Conservation (phyloP, 2,113 vertebrate species). For the Spermophilus dauricus region DNA sequence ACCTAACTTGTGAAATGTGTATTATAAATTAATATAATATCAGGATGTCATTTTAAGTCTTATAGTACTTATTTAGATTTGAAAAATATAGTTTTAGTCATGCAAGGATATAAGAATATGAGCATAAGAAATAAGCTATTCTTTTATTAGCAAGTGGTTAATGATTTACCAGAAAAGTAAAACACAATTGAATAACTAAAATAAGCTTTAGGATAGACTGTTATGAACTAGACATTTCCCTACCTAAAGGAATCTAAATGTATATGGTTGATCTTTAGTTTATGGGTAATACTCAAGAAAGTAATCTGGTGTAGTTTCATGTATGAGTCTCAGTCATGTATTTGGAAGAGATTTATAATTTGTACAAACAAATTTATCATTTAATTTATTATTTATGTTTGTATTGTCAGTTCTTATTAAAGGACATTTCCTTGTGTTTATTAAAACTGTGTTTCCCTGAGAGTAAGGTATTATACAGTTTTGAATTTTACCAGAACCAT, state of each 20-base stretch:
- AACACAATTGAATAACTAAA: not conserved
- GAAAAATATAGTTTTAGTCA: not conserved
- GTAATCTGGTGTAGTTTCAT: not conserved
- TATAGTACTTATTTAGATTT: not conserved
- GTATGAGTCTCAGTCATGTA: not conserved
- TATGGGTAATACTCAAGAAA: not conserved
- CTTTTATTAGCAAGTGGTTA: not conserved
- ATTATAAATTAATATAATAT: not conserved
- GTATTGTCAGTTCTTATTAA: not conserved
- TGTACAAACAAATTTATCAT: not conserved
- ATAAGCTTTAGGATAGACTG: not conserved
- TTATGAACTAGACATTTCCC: not conserved
- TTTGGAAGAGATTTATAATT: not conserved
- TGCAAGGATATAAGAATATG: not conserved
- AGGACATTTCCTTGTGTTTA: not conserved
- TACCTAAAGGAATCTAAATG: not conserved
- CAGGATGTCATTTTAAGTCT: not conserved
- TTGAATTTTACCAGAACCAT: not conserved
- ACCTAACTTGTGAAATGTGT: not conserved
- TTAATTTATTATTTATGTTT: not conserved
- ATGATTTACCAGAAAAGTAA: not conserved
- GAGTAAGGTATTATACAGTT: not conserved
- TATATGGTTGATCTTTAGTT: not conserved
- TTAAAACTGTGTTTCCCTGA: not conserved
- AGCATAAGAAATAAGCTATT: not conserved